A percentile compares a stretch with the other conserved stretches of the same genome.
Conservation (phyloP, 2,113 vertebrate genomes). For the Sorex fumeus region DNA sequence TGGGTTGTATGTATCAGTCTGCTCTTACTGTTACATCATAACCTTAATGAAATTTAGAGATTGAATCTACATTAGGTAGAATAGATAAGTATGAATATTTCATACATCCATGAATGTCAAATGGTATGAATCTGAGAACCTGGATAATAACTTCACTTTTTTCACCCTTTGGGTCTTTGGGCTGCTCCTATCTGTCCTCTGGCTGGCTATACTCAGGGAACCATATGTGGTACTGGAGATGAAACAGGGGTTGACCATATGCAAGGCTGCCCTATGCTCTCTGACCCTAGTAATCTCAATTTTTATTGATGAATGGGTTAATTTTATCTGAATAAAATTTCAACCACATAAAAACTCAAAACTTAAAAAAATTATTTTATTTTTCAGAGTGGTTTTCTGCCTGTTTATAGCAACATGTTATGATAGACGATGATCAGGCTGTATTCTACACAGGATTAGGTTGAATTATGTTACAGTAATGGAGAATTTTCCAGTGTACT, state of each 20-base stretch:
- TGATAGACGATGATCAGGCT: slow-evolving; percentile 63
- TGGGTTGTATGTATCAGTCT: neutral
- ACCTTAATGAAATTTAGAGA: slow-evolving; percentile 2
- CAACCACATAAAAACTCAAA: neutral
- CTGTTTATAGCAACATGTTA: slow-evolving; percentile 49
- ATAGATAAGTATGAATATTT: slow-evolving; percentile 17
- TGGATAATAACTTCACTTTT: neutral
- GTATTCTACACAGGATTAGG: slow-evolving; percentile 30
- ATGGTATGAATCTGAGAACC: neutral
- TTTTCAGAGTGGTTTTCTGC: neutral
- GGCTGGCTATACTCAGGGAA: too few relatives aligned
- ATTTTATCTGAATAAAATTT: slow-evolving; percentile 40
- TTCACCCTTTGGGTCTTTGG: neutral
- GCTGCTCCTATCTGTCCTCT: too few relatives aligned
- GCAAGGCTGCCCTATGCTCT: too few relatives aligned
- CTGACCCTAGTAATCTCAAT: too few relatives aligned
- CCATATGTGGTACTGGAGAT: too few relatives aligned
- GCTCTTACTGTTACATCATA: neutral
- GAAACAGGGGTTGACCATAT: too few relatives aligned
- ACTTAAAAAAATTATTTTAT: neutral
- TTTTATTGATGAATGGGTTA: neutral
- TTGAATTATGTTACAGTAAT: slow-evolving; percentile 69
- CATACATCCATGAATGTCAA: neutral
- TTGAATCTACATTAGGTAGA: neutral
- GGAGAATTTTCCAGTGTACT: slow-evolving; percentile 61